Conservation (phyloP, 2,797 vertebrate species). For the Pangasius macronema region DNA sequence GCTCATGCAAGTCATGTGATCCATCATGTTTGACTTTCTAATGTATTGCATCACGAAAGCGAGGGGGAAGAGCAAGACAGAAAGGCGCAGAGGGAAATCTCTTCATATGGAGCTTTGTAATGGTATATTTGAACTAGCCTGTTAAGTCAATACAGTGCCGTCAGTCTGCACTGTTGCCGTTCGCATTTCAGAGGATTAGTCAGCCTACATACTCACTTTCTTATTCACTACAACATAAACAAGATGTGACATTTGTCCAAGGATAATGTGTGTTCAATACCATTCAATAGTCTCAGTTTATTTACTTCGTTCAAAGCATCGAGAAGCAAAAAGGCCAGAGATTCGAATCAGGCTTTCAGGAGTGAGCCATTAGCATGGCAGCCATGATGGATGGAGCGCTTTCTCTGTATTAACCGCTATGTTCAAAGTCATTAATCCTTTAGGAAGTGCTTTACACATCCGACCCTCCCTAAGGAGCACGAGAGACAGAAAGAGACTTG, state of each 20-base stretch:
- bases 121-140: constrained; percentile 19
- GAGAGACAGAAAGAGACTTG: constrained; percentile 4
- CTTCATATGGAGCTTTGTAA: constrained; percentile 16
- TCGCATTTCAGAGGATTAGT: background rate
- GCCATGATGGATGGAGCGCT: constrained; percentile 81
- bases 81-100: constrained; percentile 1
- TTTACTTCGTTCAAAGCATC: constrained; percentile 8
- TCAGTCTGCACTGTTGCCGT: background rate
- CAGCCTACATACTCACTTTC: background rate
- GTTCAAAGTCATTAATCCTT: constrained; percentile 85
- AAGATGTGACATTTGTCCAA: constrained; percentile 16
- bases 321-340: background rate
- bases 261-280: constrained; percentile 20
- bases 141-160: constrained; percentile 19
- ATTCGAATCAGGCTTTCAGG: constrained; percentile 5
- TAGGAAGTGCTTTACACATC: constrained; percentile 79
- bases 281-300: constrained; percentile 26
- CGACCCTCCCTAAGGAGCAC: constrained; percentile 67
- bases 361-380: constrained; percentile 79
- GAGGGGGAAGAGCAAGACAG: background rate
- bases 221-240: constrained; percentile 11
- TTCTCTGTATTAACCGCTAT: constrained; percentile 81
- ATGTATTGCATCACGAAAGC: background rate
- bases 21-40: constrained; percentile 18
- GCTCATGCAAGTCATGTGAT: constrained; percentile 1